Evolutionary conservation across 1,140 invertebrate species (phyloP).

Genomic region (Episyrphus balteatus): DNA sequence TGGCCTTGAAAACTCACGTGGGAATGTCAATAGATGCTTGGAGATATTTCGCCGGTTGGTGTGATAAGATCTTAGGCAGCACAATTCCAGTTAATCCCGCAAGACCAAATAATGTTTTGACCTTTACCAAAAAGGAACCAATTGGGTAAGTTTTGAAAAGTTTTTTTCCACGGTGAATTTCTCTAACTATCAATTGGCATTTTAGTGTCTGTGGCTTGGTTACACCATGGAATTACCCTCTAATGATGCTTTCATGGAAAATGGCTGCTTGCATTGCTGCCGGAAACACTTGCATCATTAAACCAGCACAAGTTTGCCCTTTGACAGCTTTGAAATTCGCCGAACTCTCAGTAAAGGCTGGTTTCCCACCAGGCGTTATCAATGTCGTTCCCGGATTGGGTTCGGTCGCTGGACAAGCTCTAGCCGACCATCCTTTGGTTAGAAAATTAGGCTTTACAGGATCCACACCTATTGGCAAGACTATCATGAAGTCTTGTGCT

Average conservation of each 20-base stretch:
- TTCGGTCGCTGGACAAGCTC: constrained; percentile 64
- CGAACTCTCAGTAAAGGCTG: constrained; percentile 72
- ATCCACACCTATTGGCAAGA: constrained; percentile 67
- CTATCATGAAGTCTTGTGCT: constrained; percentile 80
- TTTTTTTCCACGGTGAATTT: too few relatives aligned
- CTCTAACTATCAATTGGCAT: neutral
- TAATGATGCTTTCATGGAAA: constrained; percentile 98
- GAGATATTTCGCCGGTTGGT: constrained; percentile 89
- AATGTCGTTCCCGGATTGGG: constrained; percentile 83
- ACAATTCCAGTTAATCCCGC: constrained; percentile 84
- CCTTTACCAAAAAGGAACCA: constrained; percentile 80
- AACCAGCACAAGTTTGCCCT: constrained; percentile 86
- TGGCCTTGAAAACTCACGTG: constrained; percentile 87
- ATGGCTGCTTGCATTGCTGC: constrained; percentile 91
- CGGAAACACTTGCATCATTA: constrained; percentile 88
- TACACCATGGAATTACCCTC: constrained; percentile 96
- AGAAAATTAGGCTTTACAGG: constrained; percentile 92
- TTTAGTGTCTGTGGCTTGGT: constrained; percentile 80
- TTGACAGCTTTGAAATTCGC: constrained; percentile 90
- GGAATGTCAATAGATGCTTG: constrained; percentile 91
- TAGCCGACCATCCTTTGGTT: constrained; percentile 72
- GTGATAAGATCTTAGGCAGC: constrained; percentile 86
- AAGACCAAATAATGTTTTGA: constrained; percentile 69
- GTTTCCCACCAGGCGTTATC: constrained; percentile 89
- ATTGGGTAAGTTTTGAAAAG: constrained; percentile 48